Base-by-base conservation (phyloP, 2,113 vertebrate species). In the Leuciscus idus region DNA sequence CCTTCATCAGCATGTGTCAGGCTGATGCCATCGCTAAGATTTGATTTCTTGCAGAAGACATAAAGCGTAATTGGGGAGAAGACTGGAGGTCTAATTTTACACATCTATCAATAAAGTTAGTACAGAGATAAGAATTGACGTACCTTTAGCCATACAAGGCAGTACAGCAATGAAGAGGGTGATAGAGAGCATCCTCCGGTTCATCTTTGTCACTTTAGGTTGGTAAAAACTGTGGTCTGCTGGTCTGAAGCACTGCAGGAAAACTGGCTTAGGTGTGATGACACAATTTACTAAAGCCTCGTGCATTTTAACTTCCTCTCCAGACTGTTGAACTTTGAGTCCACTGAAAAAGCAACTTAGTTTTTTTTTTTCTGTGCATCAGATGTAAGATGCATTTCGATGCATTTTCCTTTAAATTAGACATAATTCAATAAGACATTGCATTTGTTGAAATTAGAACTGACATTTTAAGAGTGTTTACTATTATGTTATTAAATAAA, bases 111-210 rank as follows among this genome's bases (percentile, higher is more conserved):
- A 19, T 43, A n/a, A n/a, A 30, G 55, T 75, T 72, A 61, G 48
- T 61, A 17, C 48, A 59, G 43, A 48, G 4, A 23, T 12, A 6
- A 33, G 13, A 59, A 68, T 19, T 2, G 12, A 81, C 87, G 81
- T 52, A 88, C 87, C 28, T 62, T 48, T 70, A 13, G 68, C 76
- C 57, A 43, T 75, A 64, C 61, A 46, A 46, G 81, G 46, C 75
- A 88, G 81, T 57, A 88, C 33, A 11, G 75, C 55, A 13, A 88
- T 1, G 21, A 88, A 13, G 15, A 88, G 46, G 15, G 59, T 50
- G 48, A 80, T 10, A 13, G 17, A 48, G 76, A 88, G 48, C 87
- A 86, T 88, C 87, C 77, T 50, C 70, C 72, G 62, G 52, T 83
- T 82, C n/a, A 21, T 88, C 83, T 76, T 21, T 80, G 59, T 64